Evolutionary conservation across 2,113 vertebrate genomes (phyloP).

Genomic region (Passer montanus): DNA sequence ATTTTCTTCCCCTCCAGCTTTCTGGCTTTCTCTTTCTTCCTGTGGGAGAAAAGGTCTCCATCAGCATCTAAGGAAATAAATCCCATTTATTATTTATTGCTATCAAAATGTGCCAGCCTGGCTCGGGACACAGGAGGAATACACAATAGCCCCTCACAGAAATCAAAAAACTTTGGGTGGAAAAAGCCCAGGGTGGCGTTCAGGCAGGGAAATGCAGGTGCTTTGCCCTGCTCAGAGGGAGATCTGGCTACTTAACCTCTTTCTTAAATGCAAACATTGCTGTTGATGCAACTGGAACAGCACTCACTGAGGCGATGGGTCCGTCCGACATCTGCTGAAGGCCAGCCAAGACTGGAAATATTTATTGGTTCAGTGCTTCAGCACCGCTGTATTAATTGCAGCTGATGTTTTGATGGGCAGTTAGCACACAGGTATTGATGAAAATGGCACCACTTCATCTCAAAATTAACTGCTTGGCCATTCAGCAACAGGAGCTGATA

Average conservation of each 20-base stretch:
- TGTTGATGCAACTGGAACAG: background rate
- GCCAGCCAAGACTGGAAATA: constrained; percentile 65
- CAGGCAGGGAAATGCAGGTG: background rate
- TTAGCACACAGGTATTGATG: constrained; percentile 77
- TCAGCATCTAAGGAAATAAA: constrained; percentile 48
- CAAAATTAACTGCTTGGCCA: constrained; percentile 78
- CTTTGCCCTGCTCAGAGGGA: background rate
- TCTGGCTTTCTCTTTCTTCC: background rate
- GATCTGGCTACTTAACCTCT: background rate
- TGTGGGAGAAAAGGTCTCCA: background rate
- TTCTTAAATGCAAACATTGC: constrained; percentile 23
- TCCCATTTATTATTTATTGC: constrained; percentile 45
- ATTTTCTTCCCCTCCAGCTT: background rate
- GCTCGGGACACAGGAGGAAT: background rate
- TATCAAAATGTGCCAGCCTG: constrained; percentile 31
- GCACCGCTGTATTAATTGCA: constrained; percentile 76
- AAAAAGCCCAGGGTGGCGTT: background rate
- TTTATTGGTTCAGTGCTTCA: constrained; percentile 70
- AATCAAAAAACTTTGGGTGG: background rate
- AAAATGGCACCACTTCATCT: constrained; percentile 80
- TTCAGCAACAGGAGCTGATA: constrained; percentile 75
- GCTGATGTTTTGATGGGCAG: constrained; percentile 75
- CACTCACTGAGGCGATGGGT: constrained; percentile 10
- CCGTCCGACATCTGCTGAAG: background rate
- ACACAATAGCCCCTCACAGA: background rate